Percentiles rank a stretch among this genome's conserved stretches.
Evolutionary conservation across 2,797 vertebrate species (phyloP).

Genomic region (Phoxinus dragarum): DNA sequence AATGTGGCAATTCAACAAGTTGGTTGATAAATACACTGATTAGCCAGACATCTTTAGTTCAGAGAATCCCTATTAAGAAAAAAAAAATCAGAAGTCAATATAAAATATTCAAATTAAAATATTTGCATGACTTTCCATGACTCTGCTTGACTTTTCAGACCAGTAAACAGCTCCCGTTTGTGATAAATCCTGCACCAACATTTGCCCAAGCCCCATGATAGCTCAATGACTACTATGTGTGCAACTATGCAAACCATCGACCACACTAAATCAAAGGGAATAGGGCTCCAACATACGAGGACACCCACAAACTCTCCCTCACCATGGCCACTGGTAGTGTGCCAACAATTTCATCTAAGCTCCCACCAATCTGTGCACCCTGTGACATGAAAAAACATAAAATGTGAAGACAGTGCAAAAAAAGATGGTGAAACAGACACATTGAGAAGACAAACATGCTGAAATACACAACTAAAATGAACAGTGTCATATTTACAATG

Average conservation of each 20-base stretch:
- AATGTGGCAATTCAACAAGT: not conserved
- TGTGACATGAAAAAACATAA: conserved; percentile 60
- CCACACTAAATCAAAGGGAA: conserved; percentile 28
- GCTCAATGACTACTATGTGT: not conserved
- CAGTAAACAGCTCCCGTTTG: conserved; percentile 7
- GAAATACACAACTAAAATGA: conserved; percentile 2
- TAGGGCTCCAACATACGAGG: conserved; percentile 38
- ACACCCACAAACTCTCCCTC: conserved; percentile 46
- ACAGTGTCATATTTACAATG: conserved; percentile 24
- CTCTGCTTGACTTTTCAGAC: not conserved
- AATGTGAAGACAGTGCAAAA: conserved; percentile 40
- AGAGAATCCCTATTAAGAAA: not conserved
- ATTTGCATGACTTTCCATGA: conserved; percentile 2
- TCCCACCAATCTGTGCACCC: conserved; percentile 66
- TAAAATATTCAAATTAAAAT: conserved; percentile 7
- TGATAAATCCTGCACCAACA: conserved; percentile 2
- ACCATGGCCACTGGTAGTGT: conserved; percentile 50
- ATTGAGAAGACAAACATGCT: conserved; percentile 5
- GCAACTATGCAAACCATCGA: conserved; percentile 19
- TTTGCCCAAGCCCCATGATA: conserved; percentile 7
- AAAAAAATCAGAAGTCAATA: not conserved
- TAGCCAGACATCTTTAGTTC: not conserved
- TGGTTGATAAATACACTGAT: not conserved
- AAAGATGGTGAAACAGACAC: conserved; percentile 31
- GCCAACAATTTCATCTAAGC: conserved; percentile 68